These are phyloP conservation scores for Meghimatium bilineatum DNA, from an alignment of 2,888 invertebrate genomes.

Conservation along the genomic window DNA sequence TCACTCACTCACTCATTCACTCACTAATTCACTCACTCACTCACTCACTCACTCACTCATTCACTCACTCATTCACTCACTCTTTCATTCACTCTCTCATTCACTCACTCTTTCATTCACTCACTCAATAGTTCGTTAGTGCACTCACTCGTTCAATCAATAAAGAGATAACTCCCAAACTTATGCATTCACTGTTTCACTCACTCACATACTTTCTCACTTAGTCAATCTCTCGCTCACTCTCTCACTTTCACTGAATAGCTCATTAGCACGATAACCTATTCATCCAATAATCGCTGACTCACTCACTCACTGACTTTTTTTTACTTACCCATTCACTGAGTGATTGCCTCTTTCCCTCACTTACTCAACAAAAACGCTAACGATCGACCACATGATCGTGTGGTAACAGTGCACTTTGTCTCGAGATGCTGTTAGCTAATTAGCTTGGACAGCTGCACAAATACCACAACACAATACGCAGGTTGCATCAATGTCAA, in stretches of 20 bases:
- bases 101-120: background rate
- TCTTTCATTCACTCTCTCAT: background rate
- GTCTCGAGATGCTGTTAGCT: background rate
- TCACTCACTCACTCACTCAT: too few species aligned
- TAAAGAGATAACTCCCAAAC: background rate
- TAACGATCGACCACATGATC: background rate
- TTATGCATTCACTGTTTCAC: background rate
- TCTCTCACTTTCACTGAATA: background rate
- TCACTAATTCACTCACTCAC: too few species aligned
- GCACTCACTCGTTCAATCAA: background rate
- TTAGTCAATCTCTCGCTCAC: background rate
- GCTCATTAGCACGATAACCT: background rate
- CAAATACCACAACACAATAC: background rate
- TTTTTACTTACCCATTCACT: too few species aligned
- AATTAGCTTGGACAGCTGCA: conserved; percentile 21
- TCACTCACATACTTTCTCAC: background rate
- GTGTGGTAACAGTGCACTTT: background rate
- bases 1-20: too few species aligned
- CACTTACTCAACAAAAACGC: background rate
- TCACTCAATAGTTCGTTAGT: too few species aligned
- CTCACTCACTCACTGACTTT: background rate
- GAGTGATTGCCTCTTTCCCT: background rate
- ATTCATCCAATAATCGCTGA: background rate
- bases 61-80: background rate
- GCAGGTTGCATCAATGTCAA: background rate